These are phyloP conservation scores for Chrysolina haemoptera DNA, from an alignment of 2,888 invertebrate species.

Conservation along the genomic window DNA sequence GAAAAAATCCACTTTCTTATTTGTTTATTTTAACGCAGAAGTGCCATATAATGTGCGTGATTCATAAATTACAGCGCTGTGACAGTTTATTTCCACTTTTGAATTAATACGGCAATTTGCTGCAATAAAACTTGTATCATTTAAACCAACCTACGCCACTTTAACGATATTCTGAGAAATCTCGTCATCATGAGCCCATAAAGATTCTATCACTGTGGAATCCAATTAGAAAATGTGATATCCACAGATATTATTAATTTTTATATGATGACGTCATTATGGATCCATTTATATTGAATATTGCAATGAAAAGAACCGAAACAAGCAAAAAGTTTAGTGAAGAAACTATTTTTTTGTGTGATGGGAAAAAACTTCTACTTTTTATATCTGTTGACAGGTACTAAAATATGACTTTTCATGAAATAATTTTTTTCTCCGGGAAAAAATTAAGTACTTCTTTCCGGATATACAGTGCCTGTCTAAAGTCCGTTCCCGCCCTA, in stretches of 20 bases:
- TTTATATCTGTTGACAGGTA: too few species aligned
- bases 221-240: conserved; percentile 10
- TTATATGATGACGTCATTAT: neutral
- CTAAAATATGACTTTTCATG: too few species aligned
- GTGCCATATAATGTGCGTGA: neutral
- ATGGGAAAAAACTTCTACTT: too few species aligned
- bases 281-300: neutral
- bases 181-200: neutral
- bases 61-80: neutral
- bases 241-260: neutral
- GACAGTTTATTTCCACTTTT: conserved; percentile 3
- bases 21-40: neutral
- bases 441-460: too few species aligned
- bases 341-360: too few species aligned
- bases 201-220: conserved; percentile 2
- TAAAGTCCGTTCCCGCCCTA: too few species aligned
- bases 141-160: neutral
- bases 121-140: conserved; percentile 8
- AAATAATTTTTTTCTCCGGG: too few species aligned
- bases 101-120: conserved; percentile 10
- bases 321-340: too few species aligned
- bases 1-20: neutral
- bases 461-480: too few species aligned
- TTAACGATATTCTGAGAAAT: conserved; percentile 1
- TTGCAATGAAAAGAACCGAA: neutral